Base-by-base conservation (phyloP, 1,140 invertebrate species). In the Goniozus legneri region DNA sequence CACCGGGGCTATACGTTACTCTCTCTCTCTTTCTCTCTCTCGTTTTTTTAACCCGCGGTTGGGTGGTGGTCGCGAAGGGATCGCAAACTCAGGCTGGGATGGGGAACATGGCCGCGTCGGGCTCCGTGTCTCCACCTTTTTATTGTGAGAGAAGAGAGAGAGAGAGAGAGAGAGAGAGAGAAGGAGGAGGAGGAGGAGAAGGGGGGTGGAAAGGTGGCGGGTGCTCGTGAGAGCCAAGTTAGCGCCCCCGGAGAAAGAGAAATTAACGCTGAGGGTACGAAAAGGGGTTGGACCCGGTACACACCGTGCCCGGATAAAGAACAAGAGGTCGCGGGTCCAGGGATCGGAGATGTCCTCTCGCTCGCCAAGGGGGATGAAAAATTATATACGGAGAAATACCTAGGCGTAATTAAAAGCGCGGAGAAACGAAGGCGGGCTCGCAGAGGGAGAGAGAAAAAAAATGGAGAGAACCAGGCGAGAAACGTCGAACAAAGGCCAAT, bases 71-170 rank as follows among this genome's bases (percentile, higher is more conserved):
- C 39, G 12, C 33, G 30, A 53, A 47, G 56, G 68, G 71, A n/a
- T n/a, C n/a, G n/a, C n/a, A n/a, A n/a, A n/a, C n/a, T n/a, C n/a
- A n/a, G n/a, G n/a, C n/a, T n/a, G n/a, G n/a, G 52, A 67, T 68
- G 67, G 60, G 67, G 58, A 67, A 73, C 65, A 70, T 70, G 67
- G 61, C 63, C 63, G 59, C 58, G 54, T 56, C n/a, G 52, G 64
- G 51, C 58, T 60, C 60, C 50, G 52, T 60, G 69, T 73, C 70
- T 72, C 71, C 69, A 74, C 70, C 71, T 73, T 73, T 74, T 74
- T 73, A 73, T 73, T 74, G 71, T 71, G 69, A 66, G 60, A 58
- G 65, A 59, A n/a, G 24, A 6, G 24, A 13, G 14, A 12, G 20
- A 7, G 12, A 12, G 18, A 53, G 21, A 16, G 33, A 39, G 49